Percentiles rank a stretch among this genome's conserved stretches.
Evolutionary conservation across 2,113 vertebrate species (phyloP).

Genomic region (Bothrops jararaca): DNA sequence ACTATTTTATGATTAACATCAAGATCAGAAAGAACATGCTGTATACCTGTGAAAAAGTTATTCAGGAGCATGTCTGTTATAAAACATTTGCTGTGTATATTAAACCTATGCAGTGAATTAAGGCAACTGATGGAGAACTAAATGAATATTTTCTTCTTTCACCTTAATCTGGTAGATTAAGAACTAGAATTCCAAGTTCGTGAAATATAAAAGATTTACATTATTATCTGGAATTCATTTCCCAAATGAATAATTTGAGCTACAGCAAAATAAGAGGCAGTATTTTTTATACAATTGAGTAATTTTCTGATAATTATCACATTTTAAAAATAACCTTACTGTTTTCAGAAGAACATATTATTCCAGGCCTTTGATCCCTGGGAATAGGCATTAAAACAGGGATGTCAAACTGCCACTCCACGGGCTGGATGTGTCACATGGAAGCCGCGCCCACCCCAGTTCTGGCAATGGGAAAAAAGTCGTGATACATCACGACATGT

Average conservation of each 20-base stretch:
- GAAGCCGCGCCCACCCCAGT: no score
- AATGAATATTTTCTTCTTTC: background rate
- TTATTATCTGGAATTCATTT: background rate
- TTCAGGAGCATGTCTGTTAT: background rate
- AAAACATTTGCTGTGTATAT: background rate
- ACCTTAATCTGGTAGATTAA: background rate
- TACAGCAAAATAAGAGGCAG: background rate
- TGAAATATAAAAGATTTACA: background rate
- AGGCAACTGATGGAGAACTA: background rate
- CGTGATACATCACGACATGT: no score
- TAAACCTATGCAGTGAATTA: background rate
- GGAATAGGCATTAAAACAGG: background rate
- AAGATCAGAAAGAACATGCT: background rate
- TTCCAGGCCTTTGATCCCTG: background rate
- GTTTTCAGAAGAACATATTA: background rate
- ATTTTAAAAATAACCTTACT: background rate
- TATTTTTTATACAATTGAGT: background rate
- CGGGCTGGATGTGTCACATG: no score
- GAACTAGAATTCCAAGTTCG: background rate
- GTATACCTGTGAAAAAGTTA: background rate
- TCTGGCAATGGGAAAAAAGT: no score
- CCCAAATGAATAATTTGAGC: background rate
- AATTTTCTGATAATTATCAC: background rate
- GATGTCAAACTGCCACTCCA: no score
- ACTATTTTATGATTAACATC: background rate